Evolutionary conservation across 2,797 vertebrate species (phyloP), one percentile per base, ranked within the genome.

Genomic region (Pseudomugil tenellus): DNA sequence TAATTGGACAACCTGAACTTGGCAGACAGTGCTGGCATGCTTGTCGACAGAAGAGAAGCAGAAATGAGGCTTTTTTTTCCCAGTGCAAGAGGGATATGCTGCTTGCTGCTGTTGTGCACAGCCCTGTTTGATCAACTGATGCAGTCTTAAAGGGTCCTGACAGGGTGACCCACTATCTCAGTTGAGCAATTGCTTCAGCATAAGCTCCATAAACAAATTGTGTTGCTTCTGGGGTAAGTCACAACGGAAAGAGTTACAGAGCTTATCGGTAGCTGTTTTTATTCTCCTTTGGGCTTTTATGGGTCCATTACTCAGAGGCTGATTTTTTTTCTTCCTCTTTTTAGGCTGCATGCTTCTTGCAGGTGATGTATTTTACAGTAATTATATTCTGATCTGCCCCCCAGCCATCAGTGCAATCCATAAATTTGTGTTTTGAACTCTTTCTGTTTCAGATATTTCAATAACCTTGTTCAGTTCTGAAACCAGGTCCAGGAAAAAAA

Each of bases 281-380:
- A 86, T 88, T 79, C 72, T 81, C 80, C 85, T 67, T 29, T 61
- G 62, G 78, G 85, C 72, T 83, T 92, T 91, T 84, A 90, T 84
- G 70, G 77, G 70, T 86, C 84, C 72, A 88, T 92, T 88, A 90
- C 81, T 91, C 87, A 83, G 78, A 77, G 61, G 80, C 67, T 71
- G 71, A 81, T 75, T 52, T 16, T 76, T 80, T 79, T 79, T 61
- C 60, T 9, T 65, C 55, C 14, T 14, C 76, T 80, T 80, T 79
- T 61, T 61, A 10, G 65, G 54, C 72, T 78, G 77, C 71, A 63
- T 56, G 75, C 87, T 91, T 86, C 84, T 81, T 81, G 71, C 84
- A 87, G 91, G 89, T 91, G 88, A 90, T 84, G 79, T 85, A 84
- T 91, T 92, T 87, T 82, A 80, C 66, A 52, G 72, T 86, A 84